Evolutionary conservation across 2,113 vertebrate genomes (phyloP).

Genomic region (Abramis brama): DNA sequence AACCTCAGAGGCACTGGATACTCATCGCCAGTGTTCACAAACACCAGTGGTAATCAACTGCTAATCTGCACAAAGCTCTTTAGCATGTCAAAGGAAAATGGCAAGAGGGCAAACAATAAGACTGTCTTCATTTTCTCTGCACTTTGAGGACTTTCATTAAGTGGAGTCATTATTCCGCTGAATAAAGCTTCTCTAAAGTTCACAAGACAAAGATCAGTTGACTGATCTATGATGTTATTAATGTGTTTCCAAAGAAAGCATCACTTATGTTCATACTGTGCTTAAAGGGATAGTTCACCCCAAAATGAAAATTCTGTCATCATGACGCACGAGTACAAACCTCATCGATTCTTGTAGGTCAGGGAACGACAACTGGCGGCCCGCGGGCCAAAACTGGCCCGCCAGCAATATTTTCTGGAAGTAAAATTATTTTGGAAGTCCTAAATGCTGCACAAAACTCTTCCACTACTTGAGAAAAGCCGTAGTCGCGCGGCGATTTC

Average conservation of each 20-base stretch:
- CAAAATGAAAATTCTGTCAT: background rate
- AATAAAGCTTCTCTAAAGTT: background rate
- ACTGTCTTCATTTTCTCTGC: slow-evolving; percentile 8
- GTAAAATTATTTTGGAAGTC: too few relatives aligned
- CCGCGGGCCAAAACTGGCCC: too few relatives aligned
- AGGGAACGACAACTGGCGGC: too few relatives aligned
- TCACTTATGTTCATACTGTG: background rate
- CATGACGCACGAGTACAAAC: background rate
- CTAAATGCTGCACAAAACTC: too few relatives aligned
- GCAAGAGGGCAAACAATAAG: slow-evolving; percentile 15
- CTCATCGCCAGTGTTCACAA: slow-evolving; percentile 25
- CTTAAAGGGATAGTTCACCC: background rate
- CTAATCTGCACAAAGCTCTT: slow-evolving; percentile 29
- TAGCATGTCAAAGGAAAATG: slow-evolving; percentile 21
- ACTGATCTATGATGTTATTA: background rate
- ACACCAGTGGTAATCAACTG: slow-evolving; percentile 36
- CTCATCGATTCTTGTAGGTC: background rate
- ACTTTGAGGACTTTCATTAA: slow-evolving; percentile 4
- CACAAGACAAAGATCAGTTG: background rate
- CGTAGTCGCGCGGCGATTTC: too few relatives aligned
- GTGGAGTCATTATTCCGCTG: slow-evolving; percentile 6
- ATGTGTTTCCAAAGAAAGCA: background rate
- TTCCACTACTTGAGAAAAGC: too few relatives aligned
- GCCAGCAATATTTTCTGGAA: too few relatives aligned
- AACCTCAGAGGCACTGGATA: slow-evolving; percentile 18